A percentile compares a stretch with the other conserved stretches of the same genome.
Evolutionary conservation across 2,113 vertebrate species (phyloP).

Genomic region (human): DNA sequence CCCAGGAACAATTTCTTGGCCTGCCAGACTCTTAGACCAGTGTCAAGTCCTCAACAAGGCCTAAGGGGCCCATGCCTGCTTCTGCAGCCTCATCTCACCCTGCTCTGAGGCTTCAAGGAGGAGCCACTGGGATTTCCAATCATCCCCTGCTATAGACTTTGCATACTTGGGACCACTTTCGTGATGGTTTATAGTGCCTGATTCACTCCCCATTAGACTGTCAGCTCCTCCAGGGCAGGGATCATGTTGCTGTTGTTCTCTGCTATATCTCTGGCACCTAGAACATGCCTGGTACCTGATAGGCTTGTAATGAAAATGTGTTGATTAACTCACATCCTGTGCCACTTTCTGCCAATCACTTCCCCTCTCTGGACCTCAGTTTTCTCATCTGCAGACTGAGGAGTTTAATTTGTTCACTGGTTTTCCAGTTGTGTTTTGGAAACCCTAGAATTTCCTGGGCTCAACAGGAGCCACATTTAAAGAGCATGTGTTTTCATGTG

Average conservation of each 20-base stretch:
- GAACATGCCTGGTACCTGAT: too few species aligned
- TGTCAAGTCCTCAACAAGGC: neutral
- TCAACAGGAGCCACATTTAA: neutral
- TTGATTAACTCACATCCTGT: neutral
- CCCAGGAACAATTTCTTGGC: neutral
- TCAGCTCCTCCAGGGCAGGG: neutral
- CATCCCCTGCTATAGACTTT: neutral
- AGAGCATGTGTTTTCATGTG: neutral
- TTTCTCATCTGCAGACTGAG: neutral
- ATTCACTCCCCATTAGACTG: neutral
- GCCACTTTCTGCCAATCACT: neutral
- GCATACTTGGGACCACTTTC: neutral
- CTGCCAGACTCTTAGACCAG: neutral
- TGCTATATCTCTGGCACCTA: neutral
- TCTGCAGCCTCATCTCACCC: neutral
- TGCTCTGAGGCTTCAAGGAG: neutral
- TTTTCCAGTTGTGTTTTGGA: slow-evolving; percentile 27
- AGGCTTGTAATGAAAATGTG: neutral
- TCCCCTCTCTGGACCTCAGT: neutral
- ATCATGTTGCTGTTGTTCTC: neutral
- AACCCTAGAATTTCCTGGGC: neutral
- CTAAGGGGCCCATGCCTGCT: neutral
- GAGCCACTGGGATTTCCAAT: neutral
- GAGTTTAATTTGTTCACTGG: neutral
- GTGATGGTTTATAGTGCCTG: neutral